Evolutionary conservation across 2,113 vertebrate species (phyloP), one percentile per base, ranked within the genome.

Genomic region (Cephalopholis sonnerati): DNA sequence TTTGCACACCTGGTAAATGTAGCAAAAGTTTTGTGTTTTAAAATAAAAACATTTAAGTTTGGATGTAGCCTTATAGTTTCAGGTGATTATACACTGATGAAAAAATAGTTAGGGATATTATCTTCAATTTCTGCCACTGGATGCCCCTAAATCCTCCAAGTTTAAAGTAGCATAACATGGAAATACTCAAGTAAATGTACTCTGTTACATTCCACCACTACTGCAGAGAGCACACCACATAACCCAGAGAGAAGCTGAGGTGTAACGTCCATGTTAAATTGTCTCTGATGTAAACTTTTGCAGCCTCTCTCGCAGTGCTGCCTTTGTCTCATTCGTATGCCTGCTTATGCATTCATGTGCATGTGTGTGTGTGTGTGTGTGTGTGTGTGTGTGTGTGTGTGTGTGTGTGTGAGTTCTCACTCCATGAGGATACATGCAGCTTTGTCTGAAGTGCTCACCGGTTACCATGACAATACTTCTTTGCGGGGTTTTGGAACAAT

Each of bases 401-500:
- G 53, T 54, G 41, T 12, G 8, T 16, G 36, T 85, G 29, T 65
- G 53, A 68, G 77, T 85, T 78, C 63, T 58, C 72, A 54, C 77
- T 73, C 62, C 55, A 62, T 20, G 51, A 72, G 75, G 69, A 90
- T 65, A 67, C 87, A 73, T 62, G 67, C 53, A 59, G 77, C 59
- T 84, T 90, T 90, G 83, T 91, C 66, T 92, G 77, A 94, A 94
- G 89, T 86, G 87, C 89, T 82, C 68, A 55, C 63, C 48, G 79
- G 93, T 95, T 94, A 93, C 95, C 93, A 95, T 95, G 94, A 94
- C 94, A 91, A 94, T 95, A 67, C 74, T 53, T 86, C 79, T 92
- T 70, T 84, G 81, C 48, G 13, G 83, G 64, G 86, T 85, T 86
- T 85, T 69, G 67, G 83, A 89, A 94, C 92, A 93, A 95, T 95